Evolutionary conservation across 2,113 vertebrate species (phyloP).

Genomic region (Lophochroa leadbeateri): DNA sequence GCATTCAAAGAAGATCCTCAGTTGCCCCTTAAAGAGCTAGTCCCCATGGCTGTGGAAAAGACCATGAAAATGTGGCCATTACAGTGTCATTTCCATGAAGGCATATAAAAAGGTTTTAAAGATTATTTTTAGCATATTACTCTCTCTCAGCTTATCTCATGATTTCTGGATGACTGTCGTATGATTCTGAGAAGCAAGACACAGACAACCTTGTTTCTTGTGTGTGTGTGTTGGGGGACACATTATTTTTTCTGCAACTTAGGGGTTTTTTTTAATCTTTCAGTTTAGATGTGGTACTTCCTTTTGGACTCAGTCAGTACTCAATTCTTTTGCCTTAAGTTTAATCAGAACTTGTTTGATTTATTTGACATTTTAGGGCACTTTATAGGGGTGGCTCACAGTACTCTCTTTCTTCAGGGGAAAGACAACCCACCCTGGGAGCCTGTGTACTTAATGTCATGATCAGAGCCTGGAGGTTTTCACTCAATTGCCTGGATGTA

Average conservation of each 20-base stretch:
- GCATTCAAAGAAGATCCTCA: background rate
- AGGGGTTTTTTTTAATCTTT: background rate
- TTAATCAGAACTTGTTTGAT: background rate
- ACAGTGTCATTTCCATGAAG: background rate
- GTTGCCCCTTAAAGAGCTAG: background rate
- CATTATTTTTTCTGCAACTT: background rate
- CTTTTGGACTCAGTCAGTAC: background rate
- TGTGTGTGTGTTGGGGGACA: background rate
- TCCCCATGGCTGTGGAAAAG: background rate
- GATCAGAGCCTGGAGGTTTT: background rate
- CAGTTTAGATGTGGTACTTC: background rate
- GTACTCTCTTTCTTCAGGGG: background rate
- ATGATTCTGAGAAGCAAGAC: background rate
- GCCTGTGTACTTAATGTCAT: background rate
- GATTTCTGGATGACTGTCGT: background rate
- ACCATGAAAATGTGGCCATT: background rate
- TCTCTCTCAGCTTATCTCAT: background rate
- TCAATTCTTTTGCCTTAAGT: background rate
- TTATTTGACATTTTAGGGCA: background rate
- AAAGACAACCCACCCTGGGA: background rate
- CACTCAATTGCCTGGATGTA: background rate
- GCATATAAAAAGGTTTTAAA: background rate
- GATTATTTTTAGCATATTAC: background rate
- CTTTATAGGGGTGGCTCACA: background rate
- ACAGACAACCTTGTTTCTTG: background rate